Evolutionary conservation across 2,888 invertebrate genomes (phyloP).

Genomic region (Pristionchus japonicus): DNA sequence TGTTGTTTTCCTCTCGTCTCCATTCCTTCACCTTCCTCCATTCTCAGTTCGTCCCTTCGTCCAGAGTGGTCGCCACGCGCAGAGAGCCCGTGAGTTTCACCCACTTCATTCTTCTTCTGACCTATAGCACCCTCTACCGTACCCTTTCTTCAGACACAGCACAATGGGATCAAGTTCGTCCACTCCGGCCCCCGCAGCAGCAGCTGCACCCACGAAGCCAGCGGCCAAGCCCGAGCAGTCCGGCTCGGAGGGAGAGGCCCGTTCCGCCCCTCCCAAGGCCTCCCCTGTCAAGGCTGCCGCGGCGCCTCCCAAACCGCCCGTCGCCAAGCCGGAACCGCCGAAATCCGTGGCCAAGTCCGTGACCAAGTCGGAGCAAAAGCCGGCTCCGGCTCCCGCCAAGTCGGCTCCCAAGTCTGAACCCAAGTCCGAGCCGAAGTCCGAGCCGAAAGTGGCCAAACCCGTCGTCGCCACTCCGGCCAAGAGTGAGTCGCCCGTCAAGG

Average conservation of each 20-base stretch:
- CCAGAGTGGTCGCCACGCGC: background rate
- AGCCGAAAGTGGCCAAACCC: background rate
- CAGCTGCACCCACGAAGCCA: too few relatives aligned
- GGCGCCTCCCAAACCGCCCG: background rate
- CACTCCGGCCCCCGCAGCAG: background rate
- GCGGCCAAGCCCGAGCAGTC: background rate
- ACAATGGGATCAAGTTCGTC: background rate
- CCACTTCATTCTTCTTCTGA: background rate
- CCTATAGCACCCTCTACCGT: background rate
- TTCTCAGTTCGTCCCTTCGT: background rate
- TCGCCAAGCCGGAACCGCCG: background rate
- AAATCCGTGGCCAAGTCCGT: background rate
- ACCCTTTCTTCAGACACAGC: background rate
- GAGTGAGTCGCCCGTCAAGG: background rate
- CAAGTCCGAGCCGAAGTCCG: slow-evolving; percentile 1
- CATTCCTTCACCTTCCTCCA: background rate
- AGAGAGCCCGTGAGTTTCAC: background rate
- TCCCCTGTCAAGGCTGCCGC: too few relatives aligned
- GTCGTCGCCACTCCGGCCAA: background rate
- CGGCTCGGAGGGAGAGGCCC: too few relatives aligned
- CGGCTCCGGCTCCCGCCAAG: background rate
- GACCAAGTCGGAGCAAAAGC: background rate
- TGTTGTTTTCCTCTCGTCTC: background rate
- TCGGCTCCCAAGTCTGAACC: background rate
- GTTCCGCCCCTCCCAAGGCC: background rate